Conservation (phyloP, 2,888 invertebrate genomes). For the Scaptomyza cyrtandrae region DNA sequence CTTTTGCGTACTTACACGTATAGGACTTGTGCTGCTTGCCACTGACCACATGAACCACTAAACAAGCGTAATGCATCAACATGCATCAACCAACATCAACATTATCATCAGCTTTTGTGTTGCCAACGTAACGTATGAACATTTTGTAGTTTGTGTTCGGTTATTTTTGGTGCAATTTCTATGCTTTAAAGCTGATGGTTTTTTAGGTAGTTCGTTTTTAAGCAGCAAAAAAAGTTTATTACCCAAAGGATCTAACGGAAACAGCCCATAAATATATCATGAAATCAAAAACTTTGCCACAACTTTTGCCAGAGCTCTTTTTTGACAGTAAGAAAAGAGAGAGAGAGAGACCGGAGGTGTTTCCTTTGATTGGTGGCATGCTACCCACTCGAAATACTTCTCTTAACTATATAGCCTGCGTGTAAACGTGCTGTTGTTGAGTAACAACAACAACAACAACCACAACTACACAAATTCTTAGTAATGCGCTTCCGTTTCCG, state of each 20-base stretch:
- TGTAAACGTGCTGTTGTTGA: slow-evolving; percentile 59
- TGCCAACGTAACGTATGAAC: slow-evolving; percentile 39
- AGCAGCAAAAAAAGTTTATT: slow-evolving; percentile 62
- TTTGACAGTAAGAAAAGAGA: slow-evolving; percentile 37
- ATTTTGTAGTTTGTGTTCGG: background rate
- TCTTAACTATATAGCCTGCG: slow-evolving; percentile 55
- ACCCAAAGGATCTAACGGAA: slow-evolving; percentile 70
- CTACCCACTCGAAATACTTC: slow-evolving; percentile 7
- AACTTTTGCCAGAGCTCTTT: slow-evolving; percentile 56
- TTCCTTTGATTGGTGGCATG: slow-evolving; percentile 62
- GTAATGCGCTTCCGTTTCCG: slow-evolving; percentile 75
- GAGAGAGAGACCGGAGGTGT: slow-evolving; percentile 14
- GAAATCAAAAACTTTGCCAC: slow-evolving; percentile 79
- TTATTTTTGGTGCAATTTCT: slow-evolving; percentile 1
- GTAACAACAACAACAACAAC: slow-evolving; percentile 18
- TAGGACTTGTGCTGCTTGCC: slow-evolving; percentile 20
- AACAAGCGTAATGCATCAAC: slow-evolving; percentile 27
- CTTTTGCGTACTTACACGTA: background rate
- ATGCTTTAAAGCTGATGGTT: slow-evolving; percentile 46
- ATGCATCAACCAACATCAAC: background rate
- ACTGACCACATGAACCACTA: slow-evolving; percentile 36
- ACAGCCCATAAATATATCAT: slow-evolving; percentile 79
- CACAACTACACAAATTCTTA: slow-evolving; percentile 34
- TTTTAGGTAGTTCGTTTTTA: slow-evolving; percentile 45
- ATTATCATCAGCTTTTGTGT: slow-evolving; percentile 3